Evolutionary conservation across 30 jellyfish, hydroid and myxozoan species (phyloP).

Genomic region (Cassiopea xamachana): DNA sequence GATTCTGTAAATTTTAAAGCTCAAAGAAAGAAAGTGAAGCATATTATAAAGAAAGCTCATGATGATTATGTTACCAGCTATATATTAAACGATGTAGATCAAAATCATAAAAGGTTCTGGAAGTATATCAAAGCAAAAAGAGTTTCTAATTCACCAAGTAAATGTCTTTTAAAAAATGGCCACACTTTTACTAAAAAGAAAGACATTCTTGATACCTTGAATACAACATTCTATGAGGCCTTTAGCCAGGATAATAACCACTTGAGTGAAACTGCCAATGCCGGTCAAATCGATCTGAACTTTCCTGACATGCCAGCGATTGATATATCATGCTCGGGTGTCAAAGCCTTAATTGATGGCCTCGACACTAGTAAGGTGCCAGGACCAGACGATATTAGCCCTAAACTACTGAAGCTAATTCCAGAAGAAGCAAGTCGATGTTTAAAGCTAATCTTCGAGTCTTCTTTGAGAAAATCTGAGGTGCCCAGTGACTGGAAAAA

Average conservation of each 20-base stretch:
- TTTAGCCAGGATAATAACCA: constrained; percentile 51
- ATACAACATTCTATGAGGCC: constrained; percentile 50
- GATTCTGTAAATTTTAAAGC: constrained; percentile 51
- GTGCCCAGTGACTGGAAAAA: constrained; percentile 52
- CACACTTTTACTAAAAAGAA: constrained; percentile 55
- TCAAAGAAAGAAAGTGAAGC: constrained; percentile 46
- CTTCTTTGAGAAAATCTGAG: constrained; percentile 42
- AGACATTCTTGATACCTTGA: constrained; percentile 39
- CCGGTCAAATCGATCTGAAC: constrained; percentile 25
- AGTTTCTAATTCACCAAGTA: constrained; percentile 44
- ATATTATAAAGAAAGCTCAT: constrained; percentile 50
- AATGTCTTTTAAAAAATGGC: constrained; percentile 48
- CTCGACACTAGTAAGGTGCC: constrained; percentile 17
- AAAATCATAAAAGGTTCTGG: constrained; percentile 35
- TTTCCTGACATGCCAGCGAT: constrained; percentile 51
- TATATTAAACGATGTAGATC: constrained; percentile 25
- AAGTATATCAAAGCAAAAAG: constrained; percentile 55
- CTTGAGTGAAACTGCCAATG: constrained; percentile 35
- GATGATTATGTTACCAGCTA: constrained; percentile 37
- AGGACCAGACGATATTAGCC: constrained; percentile 45
- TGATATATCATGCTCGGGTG: constrained; percentile 31
- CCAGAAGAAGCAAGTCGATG: constrained; percentile 49
- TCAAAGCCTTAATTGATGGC: constrained; percentile 44
- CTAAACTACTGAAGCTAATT: constrained; percentile 28
- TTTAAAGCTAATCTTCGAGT: constrained; percentile 9